A percentile compares a stretch with the other conserved stretches of the same genome.
Evolutionary conservation across 2,113 vertebrate species (phyloP).

Genomic region (Vulpes lagopus): DNA sequence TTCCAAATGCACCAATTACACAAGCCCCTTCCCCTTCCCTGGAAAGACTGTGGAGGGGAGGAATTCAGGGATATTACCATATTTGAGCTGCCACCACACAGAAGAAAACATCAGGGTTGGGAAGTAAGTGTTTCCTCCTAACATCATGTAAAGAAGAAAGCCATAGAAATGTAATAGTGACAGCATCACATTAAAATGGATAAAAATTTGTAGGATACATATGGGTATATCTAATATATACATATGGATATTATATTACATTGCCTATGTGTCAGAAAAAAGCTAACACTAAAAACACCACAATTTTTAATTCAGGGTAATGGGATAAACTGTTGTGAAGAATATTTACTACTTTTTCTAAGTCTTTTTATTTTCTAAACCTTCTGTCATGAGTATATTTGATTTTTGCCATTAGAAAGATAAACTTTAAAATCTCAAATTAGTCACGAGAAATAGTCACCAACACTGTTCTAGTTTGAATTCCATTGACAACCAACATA

Average conservation of each 20-base stretch:
- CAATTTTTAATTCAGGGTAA: background rate
- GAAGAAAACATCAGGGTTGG: background rate
- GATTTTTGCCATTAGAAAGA: slow-evolving; percentile 49
- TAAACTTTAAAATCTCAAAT: slow-evolving; percentile 45
- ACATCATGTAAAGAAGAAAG: background rate
- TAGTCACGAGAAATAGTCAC: background rate
- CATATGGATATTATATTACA: background rate
- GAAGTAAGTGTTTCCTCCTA: background rate
- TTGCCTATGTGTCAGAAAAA: background rate
- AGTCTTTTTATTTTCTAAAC: slow-evolving; percentile 23
- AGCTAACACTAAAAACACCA: background rate
- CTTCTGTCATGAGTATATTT: background rate
- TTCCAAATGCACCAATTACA: background rate
- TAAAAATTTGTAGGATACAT: background rate
- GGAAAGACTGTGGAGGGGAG: background rate
- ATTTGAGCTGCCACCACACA: background rate
- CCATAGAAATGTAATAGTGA: background rate
- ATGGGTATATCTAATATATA: background rate
- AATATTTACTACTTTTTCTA: slow-evolving; percentile 15
- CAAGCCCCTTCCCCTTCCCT: background rate
- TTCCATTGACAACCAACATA: background rate
- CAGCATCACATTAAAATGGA: background rate
- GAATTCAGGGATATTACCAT: background rate
- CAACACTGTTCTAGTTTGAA: background rate
- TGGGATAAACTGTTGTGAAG: background rate